Evolutionary conservation across 64 coral and sea anemone genomes (phyloP).

Genomic region (Astreopora myriophthalma): DNA sequence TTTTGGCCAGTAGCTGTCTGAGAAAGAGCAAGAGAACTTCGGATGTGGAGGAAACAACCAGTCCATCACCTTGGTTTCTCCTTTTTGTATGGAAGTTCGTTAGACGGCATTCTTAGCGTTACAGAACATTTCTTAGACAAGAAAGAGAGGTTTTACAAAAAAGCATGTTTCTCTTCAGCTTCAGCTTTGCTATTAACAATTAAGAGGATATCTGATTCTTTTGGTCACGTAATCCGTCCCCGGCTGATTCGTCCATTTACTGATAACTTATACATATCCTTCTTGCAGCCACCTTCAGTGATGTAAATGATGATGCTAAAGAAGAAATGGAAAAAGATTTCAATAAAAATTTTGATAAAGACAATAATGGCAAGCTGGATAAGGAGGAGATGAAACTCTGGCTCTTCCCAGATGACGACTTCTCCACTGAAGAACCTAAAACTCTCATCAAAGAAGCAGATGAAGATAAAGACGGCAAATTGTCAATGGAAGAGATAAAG

Average conservation of each 20-base stretch:
- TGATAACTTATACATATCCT: background rate
- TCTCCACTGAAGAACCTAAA: slow-evolving; percentile 77
- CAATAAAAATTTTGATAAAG: slow-evolving; percentile 65
- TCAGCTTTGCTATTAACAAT: too few relatives aligned
- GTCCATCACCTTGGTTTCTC: too few relatives aligned
- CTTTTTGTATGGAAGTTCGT: too few relatives aligned
- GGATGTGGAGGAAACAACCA: too few relatives aligned
- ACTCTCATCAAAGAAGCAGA: slow-evolving; percentile 88
- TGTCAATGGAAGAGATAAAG: slow-evolving; percentile 87
- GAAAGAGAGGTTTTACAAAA: too few relatives aligned
- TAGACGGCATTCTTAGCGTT: background rate
- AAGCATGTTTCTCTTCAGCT: too few relatives aligned
- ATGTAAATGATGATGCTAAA: slow-evolving; percentile 82
- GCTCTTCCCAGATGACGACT: slow-evolving; percentile 88
- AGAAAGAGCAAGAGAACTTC: too few relatives aligned
- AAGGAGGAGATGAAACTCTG: slow-evolving; percentile 73
- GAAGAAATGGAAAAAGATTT: slow-evolving; percentile 91
- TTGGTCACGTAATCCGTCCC: background rate
- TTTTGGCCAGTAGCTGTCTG: background rate
- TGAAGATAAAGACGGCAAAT: slow-evolving; percentile 83
- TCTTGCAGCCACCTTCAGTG: slow-evolving; percentile 75
- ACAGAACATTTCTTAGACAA: background rate
- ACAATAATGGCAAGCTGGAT: slow-evolving; percentile 80
- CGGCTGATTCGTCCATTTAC: background rate
- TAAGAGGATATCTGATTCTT: too few relatives aligned